phyloP scores from a whole-genome alignment of 2,113 vertebrate species.

The Rhinolophus ferrumequinum region DNA sequence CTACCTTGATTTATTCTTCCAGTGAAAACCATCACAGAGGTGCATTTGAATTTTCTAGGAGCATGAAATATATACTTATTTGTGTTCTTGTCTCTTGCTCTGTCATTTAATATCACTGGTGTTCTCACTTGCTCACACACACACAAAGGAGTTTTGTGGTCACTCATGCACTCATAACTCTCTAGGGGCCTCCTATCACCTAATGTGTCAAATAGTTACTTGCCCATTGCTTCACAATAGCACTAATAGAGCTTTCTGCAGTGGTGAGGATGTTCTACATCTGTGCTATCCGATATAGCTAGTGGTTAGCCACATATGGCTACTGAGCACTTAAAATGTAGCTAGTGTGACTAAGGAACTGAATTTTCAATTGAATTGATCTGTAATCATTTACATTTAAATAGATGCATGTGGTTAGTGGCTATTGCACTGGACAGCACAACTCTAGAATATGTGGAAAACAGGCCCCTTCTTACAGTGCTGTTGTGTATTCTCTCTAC shows the following conservation, averaged over 20 bases:
- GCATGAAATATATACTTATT: neutral
- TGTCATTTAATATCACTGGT: neutral
- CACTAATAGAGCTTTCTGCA: neutral
- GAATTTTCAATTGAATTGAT: conserved; percentile 3
- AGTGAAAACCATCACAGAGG: neutral
- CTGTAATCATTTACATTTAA: conserved; percentile 34
- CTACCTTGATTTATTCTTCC: neutral
- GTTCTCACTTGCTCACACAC: neutral
- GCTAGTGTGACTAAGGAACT: neutral
- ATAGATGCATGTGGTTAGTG: neutral
- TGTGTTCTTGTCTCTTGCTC: neutral
- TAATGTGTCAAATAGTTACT: neutral
- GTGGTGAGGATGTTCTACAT: neutral
- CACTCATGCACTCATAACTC: neutral
- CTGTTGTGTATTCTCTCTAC: neutral
- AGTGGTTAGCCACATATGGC: neutral
- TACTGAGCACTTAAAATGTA: neutral
- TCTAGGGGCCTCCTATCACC: neutral
- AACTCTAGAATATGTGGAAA: neutral
- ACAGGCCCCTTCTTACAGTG: neutral
- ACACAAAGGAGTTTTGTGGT: neutral
- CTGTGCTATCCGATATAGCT: neutral
- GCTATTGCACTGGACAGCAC: neutral
- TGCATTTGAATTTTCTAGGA: neutral
- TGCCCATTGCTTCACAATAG: neutral